Percentiles rank a stretch among this genome's conserved stretches.
These are phyloP conservation scores for Tineola bisselliella DNA, from an alignment of 2,888 invertebrate species.

Conservation along the genomic window DNA sequence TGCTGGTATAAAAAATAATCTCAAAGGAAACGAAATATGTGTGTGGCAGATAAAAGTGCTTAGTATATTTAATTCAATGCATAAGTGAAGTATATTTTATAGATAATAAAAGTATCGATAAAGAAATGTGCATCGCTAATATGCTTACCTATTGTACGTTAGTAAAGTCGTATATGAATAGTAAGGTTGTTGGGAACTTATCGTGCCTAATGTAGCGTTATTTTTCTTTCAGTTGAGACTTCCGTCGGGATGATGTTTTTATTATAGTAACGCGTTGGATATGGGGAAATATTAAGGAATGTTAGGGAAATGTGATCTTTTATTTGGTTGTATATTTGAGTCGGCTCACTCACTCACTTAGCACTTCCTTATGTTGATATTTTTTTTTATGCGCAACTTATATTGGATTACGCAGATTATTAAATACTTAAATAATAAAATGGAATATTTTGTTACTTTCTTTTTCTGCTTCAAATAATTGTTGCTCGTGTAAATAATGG, in stretches of 20 bases:
- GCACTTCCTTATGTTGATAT: not conserved
- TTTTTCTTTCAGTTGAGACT: slow-evolving; percentile 31
- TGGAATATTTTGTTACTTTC: no score
- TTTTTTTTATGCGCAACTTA: not conserved
- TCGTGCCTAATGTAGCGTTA: slow-evolving; percentile 49
- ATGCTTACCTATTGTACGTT: slow-evolving; percentile 36
- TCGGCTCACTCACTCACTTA: no score
- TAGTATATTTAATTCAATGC: no score
- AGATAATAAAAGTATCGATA: not conserved
- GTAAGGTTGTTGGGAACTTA: slow-evolving; percentile 50
- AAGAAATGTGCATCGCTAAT: not conserved
- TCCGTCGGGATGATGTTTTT: slow-evolving; percentile 53
- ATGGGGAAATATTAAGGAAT: slow-evolving; percentile 47
- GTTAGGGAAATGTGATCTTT: slow-evolving; percentile 32
- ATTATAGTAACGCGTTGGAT: slow-evolving; percentile 56
- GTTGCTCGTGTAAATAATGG: no score
- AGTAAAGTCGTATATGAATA: slow-evolving; percentile 29
- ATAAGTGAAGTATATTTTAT: not conserved
- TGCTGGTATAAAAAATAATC: no score
- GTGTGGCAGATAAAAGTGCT: no score
- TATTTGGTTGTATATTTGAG: not conserved
- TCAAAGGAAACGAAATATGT: no score
- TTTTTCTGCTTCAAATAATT: no score
- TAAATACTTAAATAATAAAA: no score
- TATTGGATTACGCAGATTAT: no score